Evolutionary conservation across 2,113 vertebrate species (phyloP).

Genomic region (Myanophis thanlyinensis): DNA sequence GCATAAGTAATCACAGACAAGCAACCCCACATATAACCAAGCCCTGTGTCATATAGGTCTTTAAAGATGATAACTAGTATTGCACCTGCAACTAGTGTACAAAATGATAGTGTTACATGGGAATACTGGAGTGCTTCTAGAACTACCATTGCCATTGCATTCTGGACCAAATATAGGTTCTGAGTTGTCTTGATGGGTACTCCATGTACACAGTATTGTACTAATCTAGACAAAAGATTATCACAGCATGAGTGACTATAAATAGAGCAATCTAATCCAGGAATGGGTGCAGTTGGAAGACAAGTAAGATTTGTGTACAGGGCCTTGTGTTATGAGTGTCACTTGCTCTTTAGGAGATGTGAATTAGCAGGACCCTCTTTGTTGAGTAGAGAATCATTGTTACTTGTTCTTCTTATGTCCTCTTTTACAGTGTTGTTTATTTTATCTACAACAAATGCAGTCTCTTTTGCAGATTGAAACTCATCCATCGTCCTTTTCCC

Average conservation of each 20-base stretch:
- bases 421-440: neutral
- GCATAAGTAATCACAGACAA: neutral
- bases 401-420: neutral
- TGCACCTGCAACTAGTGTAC: neutral
- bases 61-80: neutral
- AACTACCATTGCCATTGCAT: neutral
- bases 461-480: neutral
- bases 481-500: neutral
- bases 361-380: neutral
- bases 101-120: neutral
- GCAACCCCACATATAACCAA: neutral
- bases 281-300: neutral
- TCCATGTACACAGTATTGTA: neutral
- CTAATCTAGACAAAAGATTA: neutral
- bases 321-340: neutral
- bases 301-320: neutral
- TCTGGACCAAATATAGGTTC: neutral
- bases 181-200: neutral
- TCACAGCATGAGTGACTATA: neutral
- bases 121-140: neutral
- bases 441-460: neutral
- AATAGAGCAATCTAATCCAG: neutral
- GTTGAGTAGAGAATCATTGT: neutral
- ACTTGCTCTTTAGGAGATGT: neutral
- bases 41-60: neutral